Base-by-base conservation (phyloP, 1,140 invertebrate genomes). In the Drosophila sucinea region DNA sequence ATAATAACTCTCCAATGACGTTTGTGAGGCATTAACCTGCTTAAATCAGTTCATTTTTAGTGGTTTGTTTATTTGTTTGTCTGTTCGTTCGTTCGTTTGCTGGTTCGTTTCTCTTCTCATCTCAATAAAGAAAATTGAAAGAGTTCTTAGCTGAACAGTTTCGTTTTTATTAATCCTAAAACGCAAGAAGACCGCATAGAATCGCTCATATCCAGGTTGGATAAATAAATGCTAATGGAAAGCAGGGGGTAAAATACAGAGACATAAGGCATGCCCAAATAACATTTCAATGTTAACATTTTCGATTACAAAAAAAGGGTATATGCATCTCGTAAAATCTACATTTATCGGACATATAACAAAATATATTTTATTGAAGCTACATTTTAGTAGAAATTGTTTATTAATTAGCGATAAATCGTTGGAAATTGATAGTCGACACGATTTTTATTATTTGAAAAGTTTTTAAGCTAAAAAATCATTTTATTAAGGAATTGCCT, bases 1-100 rank as follows among this genome's bases (percentile, higher is more conserved):
- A 35, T 58, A 58, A 58, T 58, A 58, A 58, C 29, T 58, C 56
- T 58, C 56, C 56, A 35, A 58, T 58, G 56, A 58, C 56, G 17
- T 58, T 58, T 32, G 56, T 32, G 33, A 23, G 56, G 56, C 56
- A 58, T 58, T 58, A 58, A 58, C 56, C 56, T 58, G 56, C 56
- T 58, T 35, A 58, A 58, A 58, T 58, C 56, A 58, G 56, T 58
- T 58, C 56, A 58, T 8, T 58, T 58, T 35, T 8, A 58, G 56
- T 32, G 30, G 33, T 35, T 58, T 58, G 56, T 58, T 58, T 58
- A 58, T 58, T 32, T 58, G 32, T 25, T 58, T 58, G 56, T 58
- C 33, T 58, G 32, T 58, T 33, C 54, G 30, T 4, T 56, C 25
- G 27, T 56, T 30, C 56, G 33, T 23, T 58, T 58, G 17, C 17